These are phyloP conservation scores for Dicyrtoma fusca DNA, from an alignment of 2,888 invertebrate genomes.

Conservation along the genomic window DNA sequence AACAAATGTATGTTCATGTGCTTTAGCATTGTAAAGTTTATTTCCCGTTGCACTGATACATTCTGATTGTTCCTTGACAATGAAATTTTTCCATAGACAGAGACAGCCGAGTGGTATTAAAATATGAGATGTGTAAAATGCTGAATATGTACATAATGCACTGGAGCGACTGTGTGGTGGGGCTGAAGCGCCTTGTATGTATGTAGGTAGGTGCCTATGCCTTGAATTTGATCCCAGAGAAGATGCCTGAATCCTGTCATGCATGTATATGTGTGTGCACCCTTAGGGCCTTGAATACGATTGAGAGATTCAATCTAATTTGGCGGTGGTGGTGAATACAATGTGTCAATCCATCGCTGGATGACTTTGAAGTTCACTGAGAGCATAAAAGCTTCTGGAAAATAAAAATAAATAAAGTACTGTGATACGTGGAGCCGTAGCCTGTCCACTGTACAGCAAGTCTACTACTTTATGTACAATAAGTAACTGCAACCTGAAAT, in stretches of 20 bases:
- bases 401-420: constrained; percentile 33
- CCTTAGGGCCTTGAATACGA: constrained; percentile 30
- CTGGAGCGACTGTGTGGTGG: too few relatives aligned
- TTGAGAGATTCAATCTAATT: constrained; percentile 35
- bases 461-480: too few relatives aligned
- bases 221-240: too few relatives aligned
- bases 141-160: background rate
- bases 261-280: background rate
- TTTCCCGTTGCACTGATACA: too few relatives aligned
- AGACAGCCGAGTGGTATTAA: background rate
- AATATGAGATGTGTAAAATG: background rate
- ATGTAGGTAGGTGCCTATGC: too few relatives aligned
- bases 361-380: constrained; percentile 31
- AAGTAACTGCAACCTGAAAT: too few relatives aligned
- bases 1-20: too few relatives aligned
- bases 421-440: background rate
- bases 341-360: constrained; percentile 31
- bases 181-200: too few relatives aligned
- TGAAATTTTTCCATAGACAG: constrained; percentile 9
- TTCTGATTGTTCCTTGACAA: constrained; percentile 13
- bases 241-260: too few relatives aligned
- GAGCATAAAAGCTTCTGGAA: constrained; percentile 28
- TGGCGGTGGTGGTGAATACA: constrained; percentile 27
- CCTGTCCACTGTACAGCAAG: too few relatives aligned
- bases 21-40: too few relatives aligned